Evolutionary conservation across 2,113 vertebrate species (phyloP).

Genomic region (Sebastes fasciatus): DNA sequence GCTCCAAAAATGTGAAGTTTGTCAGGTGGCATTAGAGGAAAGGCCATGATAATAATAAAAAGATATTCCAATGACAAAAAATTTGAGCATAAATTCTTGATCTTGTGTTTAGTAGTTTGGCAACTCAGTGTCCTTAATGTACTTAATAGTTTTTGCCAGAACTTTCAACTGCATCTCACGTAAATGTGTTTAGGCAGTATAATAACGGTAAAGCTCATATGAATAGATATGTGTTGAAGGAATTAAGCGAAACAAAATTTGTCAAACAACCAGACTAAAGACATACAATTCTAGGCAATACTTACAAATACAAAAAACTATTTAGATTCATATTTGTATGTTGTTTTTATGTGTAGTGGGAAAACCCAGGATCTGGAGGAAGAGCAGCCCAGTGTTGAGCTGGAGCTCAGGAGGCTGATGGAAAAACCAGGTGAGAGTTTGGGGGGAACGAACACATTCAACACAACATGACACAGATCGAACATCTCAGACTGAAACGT

Average conservation of each 20-base stretch:
- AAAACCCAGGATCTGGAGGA: slow-evolving; percentile 93
- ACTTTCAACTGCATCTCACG: background rate
- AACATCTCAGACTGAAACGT: background rate
- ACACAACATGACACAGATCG: accelerated
- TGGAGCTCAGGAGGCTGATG: slow-evolving; percentile 88
- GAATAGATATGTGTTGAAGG: background rate
- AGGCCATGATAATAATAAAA: no score
- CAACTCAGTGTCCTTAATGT: no score
- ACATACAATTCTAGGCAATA: no score
- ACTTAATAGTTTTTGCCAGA: no score
- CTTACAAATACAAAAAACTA: background rate
- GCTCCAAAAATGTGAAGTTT: no score
- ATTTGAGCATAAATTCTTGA: no score
- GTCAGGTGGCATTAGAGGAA: no score
- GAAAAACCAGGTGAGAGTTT: slow-evolving; percentile 86
- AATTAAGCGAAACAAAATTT: background rate
- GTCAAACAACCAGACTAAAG: background rate
- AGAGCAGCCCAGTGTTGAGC: slow-evolving; percentile 89
- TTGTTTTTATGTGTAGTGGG: slow-evolving; percentile 79
- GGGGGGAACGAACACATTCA: background rate
- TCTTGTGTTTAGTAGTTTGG: no score
- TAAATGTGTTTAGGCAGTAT: background rate
- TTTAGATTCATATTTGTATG: background rate
- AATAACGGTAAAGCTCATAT: background rate
- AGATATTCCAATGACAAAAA: no score